A percentile compares a stretch with the other conserved stretches of the same genome.
Evolutionary conservation across 2,113 vertebrate genomes (phyloP).

Genomic region (Panthera tigris): DNA sequence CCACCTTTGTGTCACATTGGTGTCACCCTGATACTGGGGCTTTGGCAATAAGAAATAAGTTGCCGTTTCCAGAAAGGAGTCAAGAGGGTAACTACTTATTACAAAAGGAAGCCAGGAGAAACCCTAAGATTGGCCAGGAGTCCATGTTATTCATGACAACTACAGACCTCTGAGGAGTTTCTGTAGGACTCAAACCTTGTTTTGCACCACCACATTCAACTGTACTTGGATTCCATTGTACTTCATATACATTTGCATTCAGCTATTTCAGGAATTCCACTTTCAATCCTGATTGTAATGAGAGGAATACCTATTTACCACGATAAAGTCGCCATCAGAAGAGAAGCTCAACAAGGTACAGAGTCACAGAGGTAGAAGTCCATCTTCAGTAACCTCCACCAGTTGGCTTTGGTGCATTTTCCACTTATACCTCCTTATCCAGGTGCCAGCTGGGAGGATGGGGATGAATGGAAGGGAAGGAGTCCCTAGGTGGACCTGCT

Average conservation of each 20-base stretch:
- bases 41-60: background rate
- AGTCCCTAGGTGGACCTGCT: background rate
- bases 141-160: background rate
- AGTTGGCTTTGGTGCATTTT: background rate
- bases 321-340: background rate
- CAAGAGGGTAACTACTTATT: background rate
- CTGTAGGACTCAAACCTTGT: background rate
- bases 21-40: background rate
- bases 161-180: background rate
- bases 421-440: background rate
- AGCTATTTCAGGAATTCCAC: background rate
- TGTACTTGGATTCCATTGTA: background rate
- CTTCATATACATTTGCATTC: background rate
- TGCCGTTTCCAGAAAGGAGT: background rate
- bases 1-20: background rate
- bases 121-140: background rate
- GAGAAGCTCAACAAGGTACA: background rate
- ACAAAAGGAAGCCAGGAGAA: background rate
- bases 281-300: background rate
- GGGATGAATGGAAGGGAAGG: background rate
- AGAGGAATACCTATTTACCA: background rate
- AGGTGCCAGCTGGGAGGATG: rapidly evolving
- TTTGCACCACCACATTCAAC: background rate
- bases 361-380: background rate
- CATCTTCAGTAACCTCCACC: background rate